A percentile compares a stretch with the other conserved stretches of the same genome.
phyloP scores from a whole-genome alignment of 2,113 vertebrate species.

The Euleptes europaea region DNA sequence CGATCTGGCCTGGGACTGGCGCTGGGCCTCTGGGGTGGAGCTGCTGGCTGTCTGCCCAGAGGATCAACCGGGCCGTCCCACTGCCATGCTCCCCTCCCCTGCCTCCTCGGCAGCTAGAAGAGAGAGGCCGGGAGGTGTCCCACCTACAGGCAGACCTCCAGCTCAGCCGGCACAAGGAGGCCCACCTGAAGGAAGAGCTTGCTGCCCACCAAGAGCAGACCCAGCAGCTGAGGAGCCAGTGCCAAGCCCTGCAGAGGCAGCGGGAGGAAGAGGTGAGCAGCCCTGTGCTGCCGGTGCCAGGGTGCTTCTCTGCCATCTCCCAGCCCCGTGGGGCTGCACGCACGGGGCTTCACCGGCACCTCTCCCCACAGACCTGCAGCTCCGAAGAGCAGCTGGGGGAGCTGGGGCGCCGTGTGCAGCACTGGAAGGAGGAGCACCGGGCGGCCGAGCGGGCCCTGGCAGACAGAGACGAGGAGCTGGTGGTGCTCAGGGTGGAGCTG shows the following conservation, averaged over 20 bases:
- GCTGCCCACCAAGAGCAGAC: constrained; percentile 50
- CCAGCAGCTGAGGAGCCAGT: constrained; percentile 68
- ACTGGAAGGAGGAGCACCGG: constrained; percentile 72
- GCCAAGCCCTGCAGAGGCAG: constrained; percentile 61
- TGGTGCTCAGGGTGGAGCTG: constrained; percentile 75
- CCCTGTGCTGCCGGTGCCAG: rapidly evolving
- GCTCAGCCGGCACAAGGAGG: constrained; percentile 56
- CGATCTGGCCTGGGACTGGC: no score
- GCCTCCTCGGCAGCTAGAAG: constrained; percentile 43
- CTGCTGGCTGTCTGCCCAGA: no score
- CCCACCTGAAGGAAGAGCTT: constrained; percentile 63
- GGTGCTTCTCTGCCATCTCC: not conserved
- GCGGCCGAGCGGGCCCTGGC: constrained; percentile 66
- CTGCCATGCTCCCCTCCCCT: constrained; percentile 1
- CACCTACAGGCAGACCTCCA: constrained; percentile 59
- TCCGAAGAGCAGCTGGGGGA: constrained; percentile 68
- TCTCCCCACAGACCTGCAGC: constrained; percentile 41
- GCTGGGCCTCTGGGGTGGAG: not conserved
- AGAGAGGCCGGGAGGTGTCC: constrained; percentile 56
- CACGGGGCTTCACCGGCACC: not conserved
- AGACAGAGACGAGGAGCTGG: constrained; percentile 70
- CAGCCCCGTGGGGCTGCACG: not conserved
- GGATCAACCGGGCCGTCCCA: not conserved
- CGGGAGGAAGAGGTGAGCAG: constrained; percentile 63
- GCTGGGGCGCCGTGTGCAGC: constrained; percentile 63